A percentile compares a stretch with the other conserved stretches of the same genome.
phyloP scores from a whole-genome alignment of 2,113 vertebrate species.

The Alethe diademata region DNA sequence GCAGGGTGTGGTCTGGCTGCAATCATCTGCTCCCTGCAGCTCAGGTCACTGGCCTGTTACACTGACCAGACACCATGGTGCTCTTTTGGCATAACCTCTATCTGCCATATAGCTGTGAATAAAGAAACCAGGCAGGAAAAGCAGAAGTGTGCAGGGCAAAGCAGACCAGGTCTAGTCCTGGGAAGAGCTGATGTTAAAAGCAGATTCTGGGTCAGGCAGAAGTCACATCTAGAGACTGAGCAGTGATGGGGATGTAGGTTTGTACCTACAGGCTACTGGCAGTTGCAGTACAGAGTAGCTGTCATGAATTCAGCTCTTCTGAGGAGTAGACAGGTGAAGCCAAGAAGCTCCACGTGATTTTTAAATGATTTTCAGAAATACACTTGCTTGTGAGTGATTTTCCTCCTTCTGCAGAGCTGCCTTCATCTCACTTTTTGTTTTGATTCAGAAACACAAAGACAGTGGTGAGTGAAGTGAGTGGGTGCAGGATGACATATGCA shows the following conservation, averaged over 20 bases:
- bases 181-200: neutral
- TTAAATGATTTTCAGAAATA: neutral
- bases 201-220: neutral
- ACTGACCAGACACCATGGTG: accelerated
- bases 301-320: neutral
- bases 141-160: neutral
- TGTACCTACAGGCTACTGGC: accelerated
- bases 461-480: neutral
- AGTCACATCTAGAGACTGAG: neutral
- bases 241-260: neutral
- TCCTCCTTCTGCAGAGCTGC: neutral
- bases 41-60: neutral
- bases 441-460: neutral
- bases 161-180: neutral
- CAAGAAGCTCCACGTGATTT: neutral
- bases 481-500: accelerated
- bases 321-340: neutral
- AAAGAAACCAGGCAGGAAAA: neutral
- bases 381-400: neutral
- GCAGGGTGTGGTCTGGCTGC: neutral
- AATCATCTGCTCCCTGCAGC: neutral
- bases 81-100: neutral
- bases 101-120: neutral
- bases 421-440: neutral
- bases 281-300: accelerated